phyloP scores from a whole-genome alignment of 2,888 invertebrate species.

The Oligia fasciuncula region DNA sequence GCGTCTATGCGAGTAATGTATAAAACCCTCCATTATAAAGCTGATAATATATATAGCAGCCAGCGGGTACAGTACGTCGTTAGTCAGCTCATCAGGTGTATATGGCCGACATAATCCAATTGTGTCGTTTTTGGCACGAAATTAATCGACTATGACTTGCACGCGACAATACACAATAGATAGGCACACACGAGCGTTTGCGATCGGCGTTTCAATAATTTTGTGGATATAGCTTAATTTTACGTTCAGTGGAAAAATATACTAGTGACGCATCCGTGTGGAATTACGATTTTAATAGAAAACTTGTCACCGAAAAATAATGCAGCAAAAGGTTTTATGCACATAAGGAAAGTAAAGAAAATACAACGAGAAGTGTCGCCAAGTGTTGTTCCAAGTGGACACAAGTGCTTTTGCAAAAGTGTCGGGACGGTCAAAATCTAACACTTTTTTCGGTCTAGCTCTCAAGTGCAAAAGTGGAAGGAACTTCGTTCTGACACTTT shows the following conservation, averaged over 20 bases:
- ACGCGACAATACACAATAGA: conserved; percentile 70
- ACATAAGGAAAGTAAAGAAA: no score
- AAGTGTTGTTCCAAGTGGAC: no score
- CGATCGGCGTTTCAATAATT: background rate
- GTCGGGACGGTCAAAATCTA: no score
- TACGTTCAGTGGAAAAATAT: background rate
- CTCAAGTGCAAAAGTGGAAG: no score
- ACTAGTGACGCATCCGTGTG: background rate
- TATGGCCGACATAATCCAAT: conserved; percentile 77
- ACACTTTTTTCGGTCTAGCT: no score
- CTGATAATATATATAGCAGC: conserved; percentile 12
- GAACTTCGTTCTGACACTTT: no score
- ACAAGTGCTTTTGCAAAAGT: no score
- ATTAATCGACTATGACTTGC: conserved; percentile 80
- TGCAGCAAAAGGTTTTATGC: background rate
- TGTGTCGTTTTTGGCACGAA: conserved; percentile 82
- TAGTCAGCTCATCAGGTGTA: conserved; percentile 66
- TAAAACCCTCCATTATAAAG: conserved; percentile 19
- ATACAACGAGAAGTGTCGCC: no score
- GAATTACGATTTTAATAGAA: background rate
- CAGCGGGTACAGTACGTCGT: conserved; percentile 59
- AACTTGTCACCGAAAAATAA: background rate
- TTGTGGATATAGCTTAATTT: background rate
- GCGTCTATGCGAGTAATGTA: background rate
- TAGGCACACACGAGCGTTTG: conserved; percentile 62